Evolutionary conservation across 1,140 invertebrate species (phyloP).

Genomic region (Heliconius himera): DNA sequence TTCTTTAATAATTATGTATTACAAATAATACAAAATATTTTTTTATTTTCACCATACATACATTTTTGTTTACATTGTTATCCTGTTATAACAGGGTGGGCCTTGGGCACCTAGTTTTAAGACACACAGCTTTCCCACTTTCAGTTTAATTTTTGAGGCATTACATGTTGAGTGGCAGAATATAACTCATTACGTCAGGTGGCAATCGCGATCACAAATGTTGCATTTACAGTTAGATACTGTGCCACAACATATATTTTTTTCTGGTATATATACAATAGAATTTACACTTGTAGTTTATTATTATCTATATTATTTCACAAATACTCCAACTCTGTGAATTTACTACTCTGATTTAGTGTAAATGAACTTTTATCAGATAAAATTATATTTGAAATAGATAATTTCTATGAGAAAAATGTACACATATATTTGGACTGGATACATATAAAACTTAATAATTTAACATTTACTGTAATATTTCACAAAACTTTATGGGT

Average conservation of each 20-base stretch:
- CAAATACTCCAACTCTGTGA: not conserved
- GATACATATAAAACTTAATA: not conserved
- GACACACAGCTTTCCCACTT: too few species aligned
- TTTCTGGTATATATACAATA: not conserved
- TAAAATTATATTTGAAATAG: constrained; percentile 16
- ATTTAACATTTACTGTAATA: not conserved
- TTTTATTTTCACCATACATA: not conserved
- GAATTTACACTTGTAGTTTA: not conserved
- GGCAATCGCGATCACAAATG: too few species aligned
- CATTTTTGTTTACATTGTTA: too few species aligned
- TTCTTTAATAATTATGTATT: not conserved
- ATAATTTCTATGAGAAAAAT: not conserved
- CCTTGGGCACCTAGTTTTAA: too few species aligned
- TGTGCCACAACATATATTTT: too few species aligned
- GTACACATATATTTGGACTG: not conserved
- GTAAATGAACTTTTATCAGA: constrained; percentile 45
- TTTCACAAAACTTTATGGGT: not conserved
- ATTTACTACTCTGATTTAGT: not conserved
- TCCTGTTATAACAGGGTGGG: too few species aligned
- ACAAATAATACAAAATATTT: not conserved
- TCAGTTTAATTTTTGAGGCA: too few species aligned
- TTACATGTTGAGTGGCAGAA: too few species aligned
- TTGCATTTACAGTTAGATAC: too few species aligned
- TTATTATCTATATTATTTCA: not conserved
- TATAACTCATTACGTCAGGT: too few species aligned